Evolutionary conservation across 2,113 vertebrate genomes (phyloP), one percentile per base, ranked within the genome.

Genomic region (Amblyornis subalaris): DNA sequence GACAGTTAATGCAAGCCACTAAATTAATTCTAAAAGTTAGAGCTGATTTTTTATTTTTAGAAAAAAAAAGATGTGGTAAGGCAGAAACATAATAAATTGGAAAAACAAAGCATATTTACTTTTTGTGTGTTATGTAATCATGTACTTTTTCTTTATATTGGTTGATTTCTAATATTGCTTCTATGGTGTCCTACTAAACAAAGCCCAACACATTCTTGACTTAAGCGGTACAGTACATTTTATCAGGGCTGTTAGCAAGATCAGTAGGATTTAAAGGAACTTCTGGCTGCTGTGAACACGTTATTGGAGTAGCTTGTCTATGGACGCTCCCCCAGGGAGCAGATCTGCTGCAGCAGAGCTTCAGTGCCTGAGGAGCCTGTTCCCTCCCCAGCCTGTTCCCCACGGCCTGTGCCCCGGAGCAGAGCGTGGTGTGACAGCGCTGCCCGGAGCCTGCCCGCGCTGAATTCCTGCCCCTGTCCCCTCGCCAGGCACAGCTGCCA

Each of bases 361-460:
- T 44, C 54, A 20, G 0, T 9, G 36, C 14, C 5, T 44, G 11
- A 47, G 28, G 48, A 73, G 42, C 12, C 6, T 13, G 24, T 47
- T 8, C 14, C 10, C 24, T 38, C 12, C 14, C 70, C 23, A n/a
- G 23, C 22, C 7, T 17, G 8, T 60, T 53, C 28, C 31, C 21
- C 25, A 21, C 1, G 0, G 22, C 70, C n/a, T n/a, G 72, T 22
- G 45, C 31, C 4, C 6, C 24, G 15, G 38, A 55, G 48, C 29
- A 29, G 36, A 72, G 25, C 1, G 0, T 21, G 26, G 73, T 19
- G 31, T n/a, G 51, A 12, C 0, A 3, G 7, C 22, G 38, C 72
- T 42, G n/a, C 38, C 10, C 0, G 0, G 50, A 47, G 24, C 1
- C 1, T 48, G 35, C 24, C 22, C 47, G 9, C 1, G 1, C 14